Base-by-base conservation (phyloP, 2,888 invertebrate species). In the Monochamus alternatus region DNA sequence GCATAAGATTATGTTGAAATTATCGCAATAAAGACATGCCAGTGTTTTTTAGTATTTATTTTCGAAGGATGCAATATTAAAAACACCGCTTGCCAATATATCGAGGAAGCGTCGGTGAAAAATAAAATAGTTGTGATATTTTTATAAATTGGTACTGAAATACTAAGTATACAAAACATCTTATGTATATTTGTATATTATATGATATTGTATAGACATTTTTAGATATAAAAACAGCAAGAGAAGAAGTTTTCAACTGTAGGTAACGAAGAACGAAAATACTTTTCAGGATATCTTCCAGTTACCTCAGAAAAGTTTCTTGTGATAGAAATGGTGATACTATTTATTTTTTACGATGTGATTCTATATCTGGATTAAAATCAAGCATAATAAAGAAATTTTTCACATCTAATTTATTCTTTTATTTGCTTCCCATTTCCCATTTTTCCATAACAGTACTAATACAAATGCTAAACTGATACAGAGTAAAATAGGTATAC, bases 141-240 rank as follows among this genome's bases (percentile, higher is more conserved):
- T 43, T 69, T 69, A 38, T 60, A 60, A 69, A 44, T 47, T 30
- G 32, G 32, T 32, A 47, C 59, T 60, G 60, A 69, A 69, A 60
- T 69, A 67, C 38, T 63, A 47, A 51, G 69, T 69, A 69, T 47
- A 32, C 52, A 55, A 12, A 14, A 47, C 10, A 52, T 66, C 51
- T 62, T 22, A 12, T 32, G 12, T 62, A 22, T 22, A 22, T 22
- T 22, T 22, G 30, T 63, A 52, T 10, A 5, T 22, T 63, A 5
- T 62, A 62, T 31, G 71, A 72, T 72, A 72, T 72, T 72, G 44
- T 71, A 72, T 58, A 66, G 65, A 72, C 12, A 63, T 66, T 71
- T 75, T 47, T 65, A 75, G 60, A 7, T 7, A 7, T 38, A 38
- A 7, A 38, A 7, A 65, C 44, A 59, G 68, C 44, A 44, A 68